Percentiles rank a stretch among this genome's conserved stretches.
These are phyloP conservation scores for Melanotaenia duboulayi DNA, from an alignment of 2,113 vertebrate species.

Conservation along the genomic window DNA sequence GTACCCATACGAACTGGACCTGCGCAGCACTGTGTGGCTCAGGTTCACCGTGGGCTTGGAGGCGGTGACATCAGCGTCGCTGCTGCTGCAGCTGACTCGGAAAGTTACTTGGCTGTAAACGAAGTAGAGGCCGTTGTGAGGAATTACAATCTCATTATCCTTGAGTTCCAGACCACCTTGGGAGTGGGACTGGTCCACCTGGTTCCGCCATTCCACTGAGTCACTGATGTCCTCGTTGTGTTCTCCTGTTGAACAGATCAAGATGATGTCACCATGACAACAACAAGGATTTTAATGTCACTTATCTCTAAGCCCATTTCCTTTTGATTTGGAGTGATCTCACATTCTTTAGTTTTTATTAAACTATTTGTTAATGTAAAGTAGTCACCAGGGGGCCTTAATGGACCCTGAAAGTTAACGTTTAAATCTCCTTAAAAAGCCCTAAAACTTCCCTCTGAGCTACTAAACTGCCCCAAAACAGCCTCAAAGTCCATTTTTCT, in stretches of 20 bases:
- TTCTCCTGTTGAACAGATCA: conserved; percentile 51
- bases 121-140: conserved; percentile 74
- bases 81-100: conserved; percentile 54
- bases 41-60: conserved; percentile 49
- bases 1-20: conserved; percentile 23
- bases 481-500: not conserved
- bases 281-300: no score
- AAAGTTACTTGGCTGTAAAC: conserved; percentile 83
- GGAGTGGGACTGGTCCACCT: conserved; percentile 65
- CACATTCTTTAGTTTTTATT: not conserved
- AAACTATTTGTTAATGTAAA: not conserved
- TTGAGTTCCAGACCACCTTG: conserved; percentile 64
- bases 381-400: not conserved
- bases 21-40: conserved; percentile 70
- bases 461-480: not conserved
- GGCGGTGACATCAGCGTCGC: fast-evolving
- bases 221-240: not conserved
- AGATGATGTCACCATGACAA: not conserved
- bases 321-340: not conserved
- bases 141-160: conserved; percentile 75
- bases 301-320: not conserved
- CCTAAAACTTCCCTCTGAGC: not conserved
- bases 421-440: not conserved
- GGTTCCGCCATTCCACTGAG: conserved; percentile 59
- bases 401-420: not conserved